Conservation (phyloP, 2,888 invertebrate genomes). For the Drosophila flavopinicola region DNA sequence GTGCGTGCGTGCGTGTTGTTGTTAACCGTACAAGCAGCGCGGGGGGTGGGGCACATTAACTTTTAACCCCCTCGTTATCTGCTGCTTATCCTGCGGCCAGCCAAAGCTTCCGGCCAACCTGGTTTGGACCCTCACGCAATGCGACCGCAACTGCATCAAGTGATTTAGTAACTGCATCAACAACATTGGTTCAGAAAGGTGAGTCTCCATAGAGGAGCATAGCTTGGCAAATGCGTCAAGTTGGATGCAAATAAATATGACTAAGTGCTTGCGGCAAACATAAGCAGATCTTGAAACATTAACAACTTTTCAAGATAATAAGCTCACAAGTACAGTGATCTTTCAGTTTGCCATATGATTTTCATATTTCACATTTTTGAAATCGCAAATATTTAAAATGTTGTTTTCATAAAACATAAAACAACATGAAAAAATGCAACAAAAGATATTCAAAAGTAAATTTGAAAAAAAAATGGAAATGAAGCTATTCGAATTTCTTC, state of each 20-base stretch:
- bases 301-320: too few species aligned
- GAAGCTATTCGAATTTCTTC: too few species aligned
- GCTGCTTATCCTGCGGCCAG: constrained; percentile 54
- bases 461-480: too few species aligned
- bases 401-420: too few species aligned
- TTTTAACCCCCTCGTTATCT: constrained; percentile 32
- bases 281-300: too few species aligned
- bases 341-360: too few species aligned
- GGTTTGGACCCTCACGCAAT: constrained; percentile 26
- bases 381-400: too few species aligned
- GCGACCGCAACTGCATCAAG: constrained; percentile 60
- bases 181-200: constrained; percentile 14
- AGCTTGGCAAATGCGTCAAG: too few species aligned
- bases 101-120: constrained; percentile 54
- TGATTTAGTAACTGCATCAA: constrained; percentile 2
- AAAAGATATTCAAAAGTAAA: too few species aligned
- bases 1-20: constrained; percentile 2
- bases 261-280: neutral
- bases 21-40: neutral
- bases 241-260: neutral
- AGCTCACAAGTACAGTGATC: too few species aligned
- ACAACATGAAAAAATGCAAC: too few species aligned
- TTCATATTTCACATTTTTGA: too few species aligned
- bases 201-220: neutral
- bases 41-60: constrained; percentile 6